Percentiles rank a stretch among this genome's conserved stretches.
Evolutionary conservation across 2,797 vertebrate species (phyloP).

Genomic region (Tympanoctomys barrerae): DNA sequence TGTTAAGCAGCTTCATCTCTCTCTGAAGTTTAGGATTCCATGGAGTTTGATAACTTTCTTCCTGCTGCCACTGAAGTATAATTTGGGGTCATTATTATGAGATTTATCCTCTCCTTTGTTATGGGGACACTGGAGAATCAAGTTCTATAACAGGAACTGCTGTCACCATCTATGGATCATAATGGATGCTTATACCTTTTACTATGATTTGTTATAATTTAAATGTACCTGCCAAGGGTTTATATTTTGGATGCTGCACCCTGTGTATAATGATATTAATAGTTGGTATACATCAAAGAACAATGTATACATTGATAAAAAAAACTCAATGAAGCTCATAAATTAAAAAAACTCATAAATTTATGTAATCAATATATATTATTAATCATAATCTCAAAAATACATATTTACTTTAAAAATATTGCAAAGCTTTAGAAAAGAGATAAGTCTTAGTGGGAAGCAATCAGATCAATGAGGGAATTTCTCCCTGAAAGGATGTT

Average conservation of each 20-base stretch:
- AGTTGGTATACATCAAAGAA: not conserved
- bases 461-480: not conserved
- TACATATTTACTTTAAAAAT: not conserved
- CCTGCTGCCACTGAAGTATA: not conserved
- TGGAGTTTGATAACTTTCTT: accelerated
- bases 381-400: not conserved
- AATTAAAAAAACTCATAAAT: not conserved
- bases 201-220: not conserved
- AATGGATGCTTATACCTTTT: not conserved
- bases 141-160: not conserved
- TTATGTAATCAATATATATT: not conserved
- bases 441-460: not conserved
- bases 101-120: not conserved
- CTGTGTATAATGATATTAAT: not conserved
- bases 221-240: too few species aligned
- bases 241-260: not conserved
- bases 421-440: not conserved
- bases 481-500: not conserved
- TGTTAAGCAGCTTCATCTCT: not conserved
- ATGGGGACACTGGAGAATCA: not conserved
- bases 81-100: not conserved
- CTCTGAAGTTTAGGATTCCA: not conserved
- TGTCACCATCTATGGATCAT: not conserved
- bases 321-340: not conserved
- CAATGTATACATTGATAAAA: not conserved